Conservation (phyloP, 2,113 vertebrate genomes). For the Harpagus bidentatus region DNA sequence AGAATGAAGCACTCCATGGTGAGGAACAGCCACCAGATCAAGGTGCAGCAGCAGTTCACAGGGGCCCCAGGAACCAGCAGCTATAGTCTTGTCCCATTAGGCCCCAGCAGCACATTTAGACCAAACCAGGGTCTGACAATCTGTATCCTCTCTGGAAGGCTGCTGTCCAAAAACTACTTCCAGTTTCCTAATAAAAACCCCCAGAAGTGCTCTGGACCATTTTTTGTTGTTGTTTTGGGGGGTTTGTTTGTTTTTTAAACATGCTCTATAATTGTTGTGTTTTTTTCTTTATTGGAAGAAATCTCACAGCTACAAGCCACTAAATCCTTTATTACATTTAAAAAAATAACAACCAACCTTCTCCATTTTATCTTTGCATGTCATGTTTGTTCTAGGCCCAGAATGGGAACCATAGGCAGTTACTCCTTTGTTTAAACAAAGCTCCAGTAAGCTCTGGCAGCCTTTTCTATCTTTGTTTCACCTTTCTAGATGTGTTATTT, state of each 20-base stretch:
- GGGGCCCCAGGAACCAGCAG: neutral
- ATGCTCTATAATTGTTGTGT: neutral
- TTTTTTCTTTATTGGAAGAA: neutral
- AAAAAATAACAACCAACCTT: neutral
- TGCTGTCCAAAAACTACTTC: neutral
- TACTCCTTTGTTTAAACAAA: neutral
- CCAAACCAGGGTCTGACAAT: neutral
- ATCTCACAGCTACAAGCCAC: neutral
- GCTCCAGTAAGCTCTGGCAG: neutral
- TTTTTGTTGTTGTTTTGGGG: neutral
- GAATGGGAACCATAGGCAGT: neutral
- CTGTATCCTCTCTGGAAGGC: neutral
- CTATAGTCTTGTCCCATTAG: neutral
- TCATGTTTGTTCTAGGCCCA: neutral
- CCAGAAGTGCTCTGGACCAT: neutral
- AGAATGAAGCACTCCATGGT: neutral
- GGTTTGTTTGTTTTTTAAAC: neutral
- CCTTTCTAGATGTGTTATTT: neutral
- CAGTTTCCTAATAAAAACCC: neutral
- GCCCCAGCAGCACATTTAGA: neutral
- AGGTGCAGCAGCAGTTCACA: rapidly evolving
- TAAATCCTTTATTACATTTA: neutral
- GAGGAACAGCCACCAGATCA: neutral
- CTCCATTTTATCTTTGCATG: neutral
- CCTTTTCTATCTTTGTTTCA: neutral